A percentile compares a stretch with the other conserved stretches of the same genome.
Conservation (phyloP, 2,113 vertebrate genomes). For the Anguilla rostrata region DNA sequence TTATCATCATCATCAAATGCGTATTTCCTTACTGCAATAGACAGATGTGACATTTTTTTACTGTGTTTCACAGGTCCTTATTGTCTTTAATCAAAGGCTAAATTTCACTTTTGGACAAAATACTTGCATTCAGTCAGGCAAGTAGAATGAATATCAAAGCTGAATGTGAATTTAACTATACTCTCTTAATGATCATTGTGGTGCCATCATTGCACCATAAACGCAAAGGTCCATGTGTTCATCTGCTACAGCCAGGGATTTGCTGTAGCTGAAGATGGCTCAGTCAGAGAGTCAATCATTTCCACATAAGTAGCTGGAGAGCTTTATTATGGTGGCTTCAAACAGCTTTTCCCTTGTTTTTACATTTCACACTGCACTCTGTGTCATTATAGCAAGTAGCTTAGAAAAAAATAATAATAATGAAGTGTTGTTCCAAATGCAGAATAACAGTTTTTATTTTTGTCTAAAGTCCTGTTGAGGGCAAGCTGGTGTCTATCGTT, state of each 20-base stretch:
- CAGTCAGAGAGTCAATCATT: neutral
- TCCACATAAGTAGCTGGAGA: neutral
- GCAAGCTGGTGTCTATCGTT: constrained; percentile 2
- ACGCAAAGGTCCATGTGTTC: neutral
- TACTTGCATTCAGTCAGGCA: neutral
- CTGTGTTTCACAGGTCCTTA: neutral
- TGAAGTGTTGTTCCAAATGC: no score
- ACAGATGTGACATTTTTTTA: no score
- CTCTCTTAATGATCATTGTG: neutral
- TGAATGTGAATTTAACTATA: neutral
- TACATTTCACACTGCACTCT: neutral
- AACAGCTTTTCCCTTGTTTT: neutral
- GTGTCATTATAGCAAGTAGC: neutral
- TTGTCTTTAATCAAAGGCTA: neutral
- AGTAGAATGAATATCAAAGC: neutral
- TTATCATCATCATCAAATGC: no score
- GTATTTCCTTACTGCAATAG: no score
- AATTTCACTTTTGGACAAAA: neutral
- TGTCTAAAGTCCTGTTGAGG: constrained; percentile 29
- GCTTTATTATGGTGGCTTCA: neutral
- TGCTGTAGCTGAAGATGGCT: neutral
- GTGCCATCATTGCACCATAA: neutral
- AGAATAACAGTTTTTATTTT: no score
- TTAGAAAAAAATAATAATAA: no score
- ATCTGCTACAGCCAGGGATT: neutral